Evolutionary conservation across 64 coral and sea anemone genomes (phyloP).

Genomic region (Montipora efflorescens): DNA sequence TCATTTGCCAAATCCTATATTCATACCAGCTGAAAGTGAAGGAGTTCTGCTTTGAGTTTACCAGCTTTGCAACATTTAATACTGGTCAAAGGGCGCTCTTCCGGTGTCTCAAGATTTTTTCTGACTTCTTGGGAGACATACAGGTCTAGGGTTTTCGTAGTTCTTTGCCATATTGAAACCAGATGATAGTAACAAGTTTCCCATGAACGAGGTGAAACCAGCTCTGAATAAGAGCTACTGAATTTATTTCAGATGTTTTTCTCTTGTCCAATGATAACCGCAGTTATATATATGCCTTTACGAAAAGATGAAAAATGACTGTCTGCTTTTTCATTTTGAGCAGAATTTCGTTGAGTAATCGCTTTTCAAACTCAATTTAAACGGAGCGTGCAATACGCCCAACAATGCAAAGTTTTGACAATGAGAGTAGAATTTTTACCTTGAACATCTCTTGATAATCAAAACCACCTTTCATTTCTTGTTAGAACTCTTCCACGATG

Average conservation of each 20-base stretch:
- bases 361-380: neutral
- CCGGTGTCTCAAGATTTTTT: conserved; percentile 1
- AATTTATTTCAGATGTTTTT: neutral
- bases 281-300: neutral
- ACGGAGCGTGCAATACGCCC: too few relatives aligned
- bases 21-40: neutral
- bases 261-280: neutral
- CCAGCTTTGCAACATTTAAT: conserved; percentile 19
- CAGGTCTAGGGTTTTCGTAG: neutral
- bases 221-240: neutral
- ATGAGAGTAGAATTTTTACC: conserved; percentile 7
- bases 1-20: neutral
- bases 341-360: neutral
- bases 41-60: conserved; percentile 7
- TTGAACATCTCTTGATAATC: neutral
- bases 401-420: neutral
- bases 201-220: neutral
- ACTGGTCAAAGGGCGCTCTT: conserved; percentile 41
- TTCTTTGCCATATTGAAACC: conserved; percentile 38
- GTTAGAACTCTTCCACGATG: neutral
- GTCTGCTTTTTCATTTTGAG: neutral
- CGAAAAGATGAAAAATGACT: neutral
- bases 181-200: conserved; percentile 1
- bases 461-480: conserved; percentile 4
- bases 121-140: conserved; percentile 14